Evolutionary conservation across 2,113 vertebrate genomes (phyloP).

Genomic region (Clarias gariepinus): DNA sequence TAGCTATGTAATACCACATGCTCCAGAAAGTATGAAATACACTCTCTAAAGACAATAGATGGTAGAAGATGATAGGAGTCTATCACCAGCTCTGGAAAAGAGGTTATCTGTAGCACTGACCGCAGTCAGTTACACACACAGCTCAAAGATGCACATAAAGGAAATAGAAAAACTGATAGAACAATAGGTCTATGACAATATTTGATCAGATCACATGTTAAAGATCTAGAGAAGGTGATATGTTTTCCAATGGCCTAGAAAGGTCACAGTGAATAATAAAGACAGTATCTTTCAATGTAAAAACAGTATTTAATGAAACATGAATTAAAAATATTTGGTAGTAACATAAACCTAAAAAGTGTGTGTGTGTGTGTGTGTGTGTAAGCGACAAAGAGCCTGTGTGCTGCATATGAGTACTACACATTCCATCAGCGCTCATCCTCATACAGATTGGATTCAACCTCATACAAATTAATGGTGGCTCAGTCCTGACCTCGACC

Average conservation of each 20-base stretch:
- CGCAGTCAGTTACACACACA: neutral
- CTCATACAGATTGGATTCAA: neutral
- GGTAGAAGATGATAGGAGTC: neutral
- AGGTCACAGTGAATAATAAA: neutral
- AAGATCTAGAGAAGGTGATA: neutral
- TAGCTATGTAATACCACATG: neutral
- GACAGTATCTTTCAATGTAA: neutral
- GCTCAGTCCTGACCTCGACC: neutral
- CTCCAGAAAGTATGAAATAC: neutral
- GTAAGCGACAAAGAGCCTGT: no score
- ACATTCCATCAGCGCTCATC: constrained; percentile 4
- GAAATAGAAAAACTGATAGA: no score
- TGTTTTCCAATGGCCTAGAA: neutral
- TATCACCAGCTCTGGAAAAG: neutral
- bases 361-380: neutral
- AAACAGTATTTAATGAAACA: neutral
- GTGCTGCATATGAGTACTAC: neutral
- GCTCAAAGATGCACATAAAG: neutral
- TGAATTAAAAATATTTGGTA: neutral
- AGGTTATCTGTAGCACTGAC: neutral
- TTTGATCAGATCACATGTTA: neutral
- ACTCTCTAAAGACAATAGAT: neutral
- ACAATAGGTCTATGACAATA: neutral
- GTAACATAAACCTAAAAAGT: neutral
- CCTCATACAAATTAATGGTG: constrained; percentile 5